A percentile compares a stretch with the other conserved stretches of the same genome.
Evolutionary conservation across 2,113 vertebrate species (phyloP).

Genomic region (Actenoides lindsayi): DNA sequence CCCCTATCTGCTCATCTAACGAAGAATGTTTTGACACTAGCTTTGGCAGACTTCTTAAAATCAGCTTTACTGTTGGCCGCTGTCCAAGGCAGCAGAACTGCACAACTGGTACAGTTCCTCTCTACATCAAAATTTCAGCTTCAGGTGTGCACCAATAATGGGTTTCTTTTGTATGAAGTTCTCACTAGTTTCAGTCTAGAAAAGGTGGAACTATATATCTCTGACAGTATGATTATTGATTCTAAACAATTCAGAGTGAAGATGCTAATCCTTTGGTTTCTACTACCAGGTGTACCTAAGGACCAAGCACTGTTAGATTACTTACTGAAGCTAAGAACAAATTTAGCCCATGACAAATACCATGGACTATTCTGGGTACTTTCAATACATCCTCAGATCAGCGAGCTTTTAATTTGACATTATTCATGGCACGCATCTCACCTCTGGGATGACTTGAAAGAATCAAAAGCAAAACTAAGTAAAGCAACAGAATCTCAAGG

Average conservation of each 20-base stretch:
- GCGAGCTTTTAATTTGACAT: neutral
- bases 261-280: neutral
- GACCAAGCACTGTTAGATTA: neutral
- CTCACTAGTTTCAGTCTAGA: neutral
- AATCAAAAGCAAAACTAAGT: neutral
- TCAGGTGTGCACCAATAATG: neutral
- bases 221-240: neutral
- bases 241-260: neutral
- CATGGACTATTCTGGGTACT: neutral
- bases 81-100: neutral
- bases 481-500: neutral
- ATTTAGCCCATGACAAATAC: neutral
- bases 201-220: neutral
- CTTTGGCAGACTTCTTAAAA: neutral
- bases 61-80: neutral
- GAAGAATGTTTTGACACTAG: neutral
- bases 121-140: neutral
- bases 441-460: neutral
- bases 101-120: neutral
- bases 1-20: neutral
- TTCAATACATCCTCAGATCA: neutral
- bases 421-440: neutral
- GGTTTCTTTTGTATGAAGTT: neutral
- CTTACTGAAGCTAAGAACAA: rapidly evolving
- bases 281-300: neutral